These are phyloP conservation scores for Cheilosia soror DNA, from an alignment of 2,888 invertebrate genomes.

Conservation along the genomic window DNA sequence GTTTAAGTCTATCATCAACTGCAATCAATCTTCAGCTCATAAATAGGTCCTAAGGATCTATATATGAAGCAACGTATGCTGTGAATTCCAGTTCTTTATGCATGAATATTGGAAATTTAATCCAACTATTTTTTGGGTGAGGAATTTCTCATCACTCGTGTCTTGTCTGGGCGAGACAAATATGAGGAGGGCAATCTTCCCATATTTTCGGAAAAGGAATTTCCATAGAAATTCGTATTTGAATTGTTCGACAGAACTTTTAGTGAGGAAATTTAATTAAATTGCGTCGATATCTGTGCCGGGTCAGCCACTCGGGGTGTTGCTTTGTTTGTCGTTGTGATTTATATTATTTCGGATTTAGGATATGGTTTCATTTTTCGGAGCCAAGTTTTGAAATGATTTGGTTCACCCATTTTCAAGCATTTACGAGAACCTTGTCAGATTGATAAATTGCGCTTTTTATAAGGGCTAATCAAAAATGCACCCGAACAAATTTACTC, in stretches of 20 bases:
- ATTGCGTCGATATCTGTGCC: conserved; percentile 7
- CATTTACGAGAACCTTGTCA: neutral
- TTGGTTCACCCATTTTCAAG: neutral
- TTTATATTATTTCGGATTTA: neutral
- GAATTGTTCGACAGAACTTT: conserved; percentile 38
- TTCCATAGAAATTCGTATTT: conserved; percentile 20
- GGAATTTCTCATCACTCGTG: neutral
- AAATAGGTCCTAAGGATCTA: conserved; percentile 12
- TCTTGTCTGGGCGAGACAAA: neutral
- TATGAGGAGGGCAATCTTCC: neutral
- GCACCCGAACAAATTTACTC: conserved; percentile 19
- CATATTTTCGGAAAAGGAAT: conserved; percentile 6
- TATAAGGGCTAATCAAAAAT: conserved; percentile 8
- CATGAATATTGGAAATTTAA: conserved; percentile 19
- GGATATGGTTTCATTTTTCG: neutral
- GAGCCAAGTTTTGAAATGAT: neutral
- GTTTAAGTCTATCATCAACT: conserved; percentile 5
- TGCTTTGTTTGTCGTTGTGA: neutral
- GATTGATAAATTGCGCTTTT: conserved; percentile 8
- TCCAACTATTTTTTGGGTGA: conserved; percentile 16
- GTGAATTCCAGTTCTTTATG: neutral
- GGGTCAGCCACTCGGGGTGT: neutral
- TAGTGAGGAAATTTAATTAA: conserved; percentile 43
- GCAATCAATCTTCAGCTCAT: conserved; percentile 22
- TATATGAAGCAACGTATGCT: no score